Conservation (phyloP, 2,888 invertebrate species). For the Aphrophora alni region DNA sequence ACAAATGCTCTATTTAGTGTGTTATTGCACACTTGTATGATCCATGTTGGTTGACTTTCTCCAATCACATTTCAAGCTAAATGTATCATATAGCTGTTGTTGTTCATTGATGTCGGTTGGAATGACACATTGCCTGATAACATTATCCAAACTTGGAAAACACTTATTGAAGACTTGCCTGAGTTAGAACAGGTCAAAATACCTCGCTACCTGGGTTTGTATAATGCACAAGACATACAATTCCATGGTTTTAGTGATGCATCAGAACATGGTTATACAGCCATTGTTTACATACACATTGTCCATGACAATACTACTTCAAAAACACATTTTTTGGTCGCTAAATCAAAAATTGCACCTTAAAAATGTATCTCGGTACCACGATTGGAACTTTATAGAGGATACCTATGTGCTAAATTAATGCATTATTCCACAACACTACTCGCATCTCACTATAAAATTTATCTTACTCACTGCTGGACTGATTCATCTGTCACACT, state of each 20-base stretch:
- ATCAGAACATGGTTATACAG: no score
- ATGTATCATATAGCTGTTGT: background rate
- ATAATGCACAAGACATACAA: no score
- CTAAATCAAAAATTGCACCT: constrained; percentile 26
- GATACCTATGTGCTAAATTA: constrained; percentile 15
- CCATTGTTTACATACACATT: no score
- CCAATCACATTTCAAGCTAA: background rate
- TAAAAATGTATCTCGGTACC: constrained; percentile 19
- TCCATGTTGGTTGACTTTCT: no score
- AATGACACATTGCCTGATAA: background rate
- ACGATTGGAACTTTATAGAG: constrained; percentile 28
- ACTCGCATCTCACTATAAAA: no score
- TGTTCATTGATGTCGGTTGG: background rate
- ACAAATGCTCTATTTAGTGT: no score
- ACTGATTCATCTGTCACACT: no score
- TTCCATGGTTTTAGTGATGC: no score
- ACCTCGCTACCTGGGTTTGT: no score
- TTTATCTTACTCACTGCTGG: no score
- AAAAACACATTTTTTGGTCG: background rate
- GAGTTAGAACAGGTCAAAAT: background rate
- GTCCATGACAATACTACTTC: no score
- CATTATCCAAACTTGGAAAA: background rate
- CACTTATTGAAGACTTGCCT: background rate
- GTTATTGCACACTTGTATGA: no score
- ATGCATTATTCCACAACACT: background rate